These are phyloP conservation scores for Caenorhabditis uteleia DNA, from an alignment of 2,888 invertebrate species.

Conservation along the genomic window DNA sequence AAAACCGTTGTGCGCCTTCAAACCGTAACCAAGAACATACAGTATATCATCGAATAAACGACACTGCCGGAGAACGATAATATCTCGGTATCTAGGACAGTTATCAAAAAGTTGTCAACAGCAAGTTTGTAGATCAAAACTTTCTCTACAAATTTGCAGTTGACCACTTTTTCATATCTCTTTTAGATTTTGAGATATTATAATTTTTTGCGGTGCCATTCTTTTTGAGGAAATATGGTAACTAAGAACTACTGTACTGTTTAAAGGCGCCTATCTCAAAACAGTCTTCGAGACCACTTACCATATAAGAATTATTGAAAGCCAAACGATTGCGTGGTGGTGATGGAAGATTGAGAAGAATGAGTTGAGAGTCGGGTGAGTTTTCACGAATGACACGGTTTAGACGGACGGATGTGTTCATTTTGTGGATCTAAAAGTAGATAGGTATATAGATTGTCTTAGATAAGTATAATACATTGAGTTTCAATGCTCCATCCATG, in stretches of 20 bases:
- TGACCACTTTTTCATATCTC: too few relatives aligned
- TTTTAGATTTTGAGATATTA: not conserved
- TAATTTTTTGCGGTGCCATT: not conserved
- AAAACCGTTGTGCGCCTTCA: too few relatives aligned
- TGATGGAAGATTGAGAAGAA: slow-evolving; percentile 54
- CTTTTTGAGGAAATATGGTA: slow-evolving; percentile 1
- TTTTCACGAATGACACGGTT: slow-evolving; percentile 97
- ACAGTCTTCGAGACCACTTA: not conserved
- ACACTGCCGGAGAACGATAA: too few relatives aligned
- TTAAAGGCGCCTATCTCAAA: too few relatives aligned
- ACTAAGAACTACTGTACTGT: too few relatives aligned
- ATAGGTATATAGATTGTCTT: too few relatives aligned
- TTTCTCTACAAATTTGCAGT: too few relatives aligned
- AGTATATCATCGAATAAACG: not conserved
- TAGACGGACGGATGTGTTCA: slow-evolving; percentile 97
- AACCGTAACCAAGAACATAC: not conserved
- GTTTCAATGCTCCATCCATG: slow-evolving; percentile 27
- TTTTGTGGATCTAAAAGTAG: slow-evolving; percentile 85
- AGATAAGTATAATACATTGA: slow-evolving; percentile 18
- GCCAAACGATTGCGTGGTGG: slow-evolving; percentile 45
- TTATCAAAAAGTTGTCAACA: too few relatives aligned
- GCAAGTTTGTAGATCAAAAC: too few relatives aligned
- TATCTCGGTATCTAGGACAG: too few relatives aligned
- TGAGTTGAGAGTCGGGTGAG: slow-evolving; percentile 94
- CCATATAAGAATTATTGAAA: slow-evolving; percentile 54